Base-by-base conservation (phyloP, 37 sponge, comb jelly and placozoan species). In the Haliclona indistincta region DNA sequence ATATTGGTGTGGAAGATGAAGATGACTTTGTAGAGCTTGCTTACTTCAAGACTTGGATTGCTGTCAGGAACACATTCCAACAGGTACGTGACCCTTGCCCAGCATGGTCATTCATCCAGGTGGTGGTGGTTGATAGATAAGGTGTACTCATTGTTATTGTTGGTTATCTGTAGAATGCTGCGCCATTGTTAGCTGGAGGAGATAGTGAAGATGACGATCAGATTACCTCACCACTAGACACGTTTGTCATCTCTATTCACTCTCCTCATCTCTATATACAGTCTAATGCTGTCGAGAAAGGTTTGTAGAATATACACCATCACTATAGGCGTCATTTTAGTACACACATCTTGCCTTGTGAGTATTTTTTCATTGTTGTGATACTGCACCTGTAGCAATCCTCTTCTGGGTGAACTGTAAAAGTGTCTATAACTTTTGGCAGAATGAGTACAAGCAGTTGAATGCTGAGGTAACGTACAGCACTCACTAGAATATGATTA, bases 341-440 rank as follows among this genome's bases (percentile, higher is more conserved):
- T 29, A 61, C 28, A 25, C 63, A 10, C 17, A 11, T 17, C 52
- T 17, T 49, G 17, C 52, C 52, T 19, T 11, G 52, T 19, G 52
- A 41, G 63, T 39, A 22, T 8, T 8, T 73, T 47, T 41, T 8
- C 37, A 11, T 66, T 36, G 38, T 66, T 10, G 19, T 61, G 19
- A 61, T 61, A 8, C n/a, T 11, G 10, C 63, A 23, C 43, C 4
- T 56, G 47, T 70, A 90, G 92, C 80, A 6, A 77, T 91, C 33
- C 75, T 86, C 8, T 87, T 91, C 47, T 91, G 88, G 88, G 58
- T 91, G 10, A 76, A 91, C 71, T 91, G 88, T 53, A 86, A 91
- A 64, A 81, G 84, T 74, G 92, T 82, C 1, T 91, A 91, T 66
- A 68, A 49, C 45, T 84, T 83, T 69, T 91, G 92, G 92, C 92